Conservation (phyloP, 2,888 invertebrate species). For the Megaustenia siamemsis region DNA sequence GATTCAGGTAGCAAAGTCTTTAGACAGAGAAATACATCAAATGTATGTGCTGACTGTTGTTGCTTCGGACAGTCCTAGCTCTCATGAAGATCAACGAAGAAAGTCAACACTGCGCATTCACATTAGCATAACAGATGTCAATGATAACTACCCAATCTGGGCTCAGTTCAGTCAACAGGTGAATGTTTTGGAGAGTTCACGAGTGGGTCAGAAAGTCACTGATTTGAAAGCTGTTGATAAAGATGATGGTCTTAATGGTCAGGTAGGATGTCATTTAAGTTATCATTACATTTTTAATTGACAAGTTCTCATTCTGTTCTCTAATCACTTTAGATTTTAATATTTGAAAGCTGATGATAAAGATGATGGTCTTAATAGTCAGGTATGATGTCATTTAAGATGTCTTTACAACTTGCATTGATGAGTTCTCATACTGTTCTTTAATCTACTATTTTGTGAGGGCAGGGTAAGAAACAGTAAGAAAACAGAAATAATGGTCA, state of each 20-base stretch:
- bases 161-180: constrained; percentile 56
- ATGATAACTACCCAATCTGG: constrained; percentile 91
- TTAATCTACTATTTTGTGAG: too few relatives aligned
- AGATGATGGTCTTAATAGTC: constrained; percentile 66
- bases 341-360: constrained; percentile 67
- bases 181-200: constrained; percentile 75
- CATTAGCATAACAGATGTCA: constrained; percentile 91
- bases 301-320: too few relatives aligned
- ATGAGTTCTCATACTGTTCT: too few relatives aligned
- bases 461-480: too few relatives aligned
- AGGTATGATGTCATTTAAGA: constrained; percentile 52
- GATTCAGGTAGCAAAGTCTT: constrained; percentile 62
- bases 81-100: constrained; percentile 61
- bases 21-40: constrained; percentile 88
- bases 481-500: too few relatives aligned
- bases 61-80: constrained; percentile 87
- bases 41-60: constrained; percentile 86
- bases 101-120: constrained; percentile 65
- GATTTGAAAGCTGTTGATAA: constrained; percentile 67
- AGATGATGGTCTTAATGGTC: constrained; percentile 66
- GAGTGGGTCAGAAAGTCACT: constrained; percentile 58
- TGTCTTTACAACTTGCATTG: too few relatives aligned
- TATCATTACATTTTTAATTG: too few relatives aligned
- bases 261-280: constrained; percentile 52
- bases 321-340: too few relatives aligned